Base-by-base conservation (phyloP, 2,888 invertebrate species). In the Gymnocheta viridis region DNA sequence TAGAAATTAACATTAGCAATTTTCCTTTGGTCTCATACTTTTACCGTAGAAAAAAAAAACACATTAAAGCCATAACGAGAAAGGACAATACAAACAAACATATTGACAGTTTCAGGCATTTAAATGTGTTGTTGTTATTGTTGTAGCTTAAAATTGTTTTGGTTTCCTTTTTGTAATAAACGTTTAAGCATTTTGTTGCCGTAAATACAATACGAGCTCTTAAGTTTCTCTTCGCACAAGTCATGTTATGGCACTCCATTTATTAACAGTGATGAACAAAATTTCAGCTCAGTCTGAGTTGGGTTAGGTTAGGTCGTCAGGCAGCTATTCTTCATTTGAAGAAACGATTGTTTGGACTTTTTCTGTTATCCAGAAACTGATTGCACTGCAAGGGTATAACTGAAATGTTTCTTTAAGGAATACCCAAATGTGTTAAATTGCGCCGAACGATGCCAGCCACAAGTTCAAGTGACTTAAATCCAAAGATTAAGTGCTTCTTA, bases 81-180 rank as follows among this genome's bases (percentile, higher is more conserved):
- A 70, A 70, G 58, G 51, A 74, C 69, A 62, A 69, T 70, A 10
- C 47, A 54, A 84, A 74, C 38, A 72, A 81, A 81, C 67, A 73
- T 69, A 81, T 81, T 81, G 73, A 72, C 69, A 73, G 67, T 77
- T 82, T 66, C 35, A 73, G 60, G 54, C 54, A 54, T 47, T 67
- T 66, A 22, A 69, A 27, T 49, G 60, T 60, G 32, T 54, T 58
- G 2, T 27, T 69, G 60, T 62, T 38, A 9, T 73, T 74, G 32
- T 73, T 49, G n/a, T 29, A 19, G 22, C 24, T 64, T 58, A 19
- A 38, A 49, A 38, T 38, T 49, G 38, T 69, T 67, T 67, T 58
- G 67, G 56, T 72, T 17, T 72, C 22, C 14, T 9, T 24, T 67
- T 51, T 7, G 56, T 19, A 58, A 27, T 58, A 38, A 47, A 54